Percentiles rank a stretch among this genome's conserved stretches.
These are phyloP conservation scores for Eleutherodactylus coqui DNA, from an alignment of 2,797 vertebrate species.

Conservation along the genomic window DNA sequence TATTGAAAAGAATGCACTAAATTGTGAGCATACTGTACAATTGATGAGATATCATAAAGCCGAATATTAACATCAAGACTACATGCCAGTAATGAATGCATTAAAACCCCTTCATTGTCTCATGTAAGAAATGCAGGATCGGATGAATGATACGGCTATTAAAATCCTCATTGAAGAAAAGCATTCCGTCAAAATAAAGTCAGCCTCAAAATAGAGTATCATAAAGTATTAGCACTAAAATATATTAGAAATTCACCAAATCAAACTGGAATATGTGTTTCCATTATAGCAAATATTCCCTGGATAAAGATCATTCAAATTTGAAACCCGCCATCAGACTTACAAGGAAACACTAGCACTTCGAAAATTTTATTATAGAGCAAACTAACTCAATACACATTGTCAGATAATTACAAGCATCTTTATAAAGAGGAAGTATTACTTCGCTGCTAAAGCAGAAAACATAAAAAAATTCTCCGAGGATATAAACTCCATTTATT, in stretches of 20 bases:
- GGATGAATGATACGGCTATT: conserved; percentile 49
- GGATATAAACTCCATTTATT: conserved; percentile 16
- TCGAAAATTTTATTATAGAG: conserved; percentile 40
- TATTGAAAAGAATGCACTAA: conserved; percentile 43
- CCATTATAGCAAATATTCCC: conserved; percentile 47
- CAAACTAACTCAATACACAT: conserved; percentile 32
- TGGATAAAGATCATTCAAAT: conserved; percentile 50
- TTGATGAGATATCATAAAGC: conserved; percentile 50
- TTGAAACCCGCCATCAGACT: conserved; percentile 23
- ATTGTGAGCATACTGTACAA: conserved; percentile 46
- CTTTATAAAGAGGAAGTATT: conserved; percentile 35
- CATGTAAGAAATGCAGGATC: conserved; percentile 21
- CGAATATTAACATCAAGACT: conserved; percentile 50
- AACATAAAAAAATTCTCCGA: conserved; percentile 3
- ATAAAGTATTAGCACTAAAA: conserved; percentile 56
- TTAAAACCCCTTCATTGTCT: conserved; percentile 47
- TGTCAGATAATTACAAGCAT: conserved; percentile 43
- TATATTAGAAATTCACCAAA: conserved; percentile 40
- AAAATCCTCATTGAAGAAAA: conserved; percentile 41
- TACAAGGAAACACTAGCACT: background rate
- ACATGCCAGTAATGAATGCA: conserved; percentile 50
- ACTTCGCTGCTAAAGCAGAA: conserved; percentile 10
- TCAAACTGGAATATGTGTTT: conserved; percentile 51
- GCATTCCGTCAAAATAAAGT: conserved; percentile 52
- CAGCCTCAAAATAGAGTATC: conserved; percentile 48